phyloP scores from a whole-genome alignment of 2,888 invertebrate species.

The Poecilobothrus nobilitatus region DNA sequence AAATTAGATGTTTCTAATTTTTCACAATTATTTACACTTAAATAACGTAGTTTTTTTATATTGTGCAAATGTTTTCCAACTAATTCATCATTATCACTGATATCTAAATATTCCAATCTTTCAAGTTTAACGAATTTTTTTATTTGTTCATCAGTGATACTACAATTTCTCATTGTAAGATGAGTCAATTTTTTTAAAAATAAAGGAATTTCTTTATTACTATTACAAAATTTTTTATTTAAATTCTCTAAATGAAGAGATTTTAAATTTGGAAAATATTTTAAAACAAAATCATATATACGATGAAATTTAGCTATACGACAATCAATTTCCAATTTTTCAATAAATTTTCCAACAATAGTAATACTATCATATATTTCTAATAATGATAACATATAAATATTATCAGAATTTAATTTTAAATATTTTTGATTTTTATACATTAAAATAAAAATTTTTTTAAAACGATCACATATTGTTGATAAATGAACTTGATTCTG shows the following conservation, averaged over 20 bases:
- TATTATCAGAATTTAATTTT: background rate
- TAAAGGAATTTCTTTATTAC: constrained; percentile 10
- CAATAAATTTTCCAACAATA: constrained; percentile 7
- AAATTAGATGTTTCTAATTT: background rate
- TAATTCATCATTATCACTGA: background rate
- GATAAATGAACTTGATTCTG: background rate
- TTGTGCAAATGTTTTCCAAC: constrained; percentile 7
- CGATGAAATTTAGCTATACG: background rate
- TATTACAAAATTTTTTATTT: background rate
- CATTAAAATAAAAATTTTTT: background rate
- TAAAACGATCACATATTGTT: constrained; percentile 5
- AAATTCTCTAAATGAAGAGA: background rate
- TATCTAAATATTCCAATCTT: background rate
- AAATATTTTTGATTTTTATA: constrained; percentile 5
- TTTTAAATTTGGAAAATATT: constrained; percentile 12
- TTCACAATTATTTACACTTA: background rate
- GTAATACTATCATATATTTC: constrained; percentile 1
- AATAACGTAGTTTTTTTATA: background rate
- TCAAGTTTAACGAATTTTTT: background rate
- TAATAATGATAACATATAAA: background rate
- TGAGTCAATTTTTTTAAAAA: background rate
- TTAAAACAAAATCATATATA: constrained; percentile 8
- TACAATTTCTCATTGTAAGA: background rate
- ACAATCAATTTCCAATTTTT: background rate
- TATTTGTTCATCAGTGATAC: background rate